Conservation (phyloP, 2,888 invertebrate genomes). For the Patella pellucida region DNA sequence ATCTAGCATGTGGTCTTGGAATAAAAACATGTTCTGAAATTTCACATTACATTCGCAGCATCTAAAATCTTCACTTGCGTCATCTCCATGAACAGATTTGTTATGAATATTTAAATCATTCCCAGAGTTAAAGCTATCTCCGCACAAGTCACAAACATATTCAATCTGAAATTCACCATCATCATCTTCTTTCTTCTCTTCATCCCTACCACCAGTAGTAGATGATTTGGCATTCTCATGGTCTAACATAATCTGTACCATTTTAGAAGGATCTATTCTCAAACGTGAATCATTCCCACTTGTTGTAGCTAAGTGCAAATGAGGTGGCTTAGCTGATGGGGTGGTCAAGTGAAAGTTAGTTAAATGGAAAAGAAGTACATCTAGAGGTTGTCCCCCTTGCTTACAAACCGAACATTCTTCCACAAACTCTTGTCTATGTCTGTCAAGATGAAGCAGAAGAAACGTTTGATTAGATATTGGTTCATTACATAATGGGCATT, state of each 20-base stretch:
- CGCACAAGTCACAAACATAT: constrained; percentile 29
- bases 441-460: not conserved
- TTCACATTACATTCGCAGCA: constrained; percentile 26
- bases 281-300: not conserved
- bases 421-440: not conserved
- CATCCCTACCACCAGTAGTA: too few relatives aligned
- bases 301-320: not conserved
- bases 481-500: not conserved
- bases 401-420: not conserved
- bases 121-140: constrained; percentile 29
- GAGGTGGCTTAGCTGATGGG: not conserved
- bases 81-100: constrained; percentile 30
- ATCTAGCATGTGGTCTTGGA: constrained; percentile 24
- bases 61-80: constrained; percentile 15
- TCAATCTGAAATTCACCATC: not conserved
- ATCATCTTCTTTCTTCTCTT: too few relatives aligned
- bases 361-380: not conserved
- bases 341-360: not conserved
- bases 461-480: constrained; percentile 1
- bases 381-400: not conserved
- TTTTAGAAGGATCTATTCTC: not conserved
- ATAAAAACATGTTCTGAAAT: constrained; percentile 25
- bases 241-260: not conserved
- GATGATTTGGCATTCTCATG: too few relatives aligned
- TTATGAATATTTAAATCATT: constrained; percentile 33